Base-by-base conservation (phyloP, 2,797 vertebrate species). In the Babyrousa celebensis region DNA sequence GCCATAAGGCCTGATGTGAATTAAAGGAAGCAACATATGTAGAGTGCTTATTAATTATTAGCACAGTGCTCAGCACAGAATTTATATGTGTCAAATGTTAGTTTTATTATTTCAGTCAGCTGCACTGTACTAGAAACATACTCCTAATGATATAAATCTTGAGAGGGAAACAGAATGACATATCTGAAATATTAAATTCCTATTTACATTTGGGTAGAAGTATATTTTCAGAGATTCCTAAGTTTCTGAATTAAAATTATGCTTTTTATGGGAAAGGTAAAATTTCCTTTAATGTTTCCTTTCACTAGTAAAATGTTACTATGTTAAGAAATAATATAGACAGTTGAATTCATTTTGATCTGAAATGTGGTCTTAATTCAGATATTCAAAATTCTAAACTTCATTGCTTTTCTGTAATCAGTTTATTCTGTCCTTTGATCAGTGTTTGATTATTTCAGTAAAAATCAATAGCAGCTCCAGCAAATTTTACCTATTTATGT, bases 331-430 rank as follows among this genome's bases (percentile, higher is more conserved):
- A 43, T 71, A 77, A 75, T 48, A 65, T 32, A 3, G 75, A 58
- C 36, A 95, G 48, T 52, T 85, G 27, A 36, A 48, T 70, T 78
- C n/a, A 93, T 56, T 91, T 75, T n/a, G 11, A 32, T 72, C 6
- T 83, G n/a, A 84, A 91, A 87, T 84, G 29, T 79, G 10, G 12
- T 29, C 17, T n/a, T 88, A 84, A 67, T 89, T 85, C 27, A 96
- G 1, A 40, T 85, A 16, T 23, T 71, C 16, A 79, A 78, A 91
- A 85, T 23, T 72, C 14, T 87, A 62, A 84, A 91, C n/a, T 68
- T 96, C 63, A 40, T 88, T 14, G 25, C 52, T 78, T 87, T 83
- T 32, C 32, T 58, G 20, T 21, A 5, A 32, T 77, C 36, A 82
- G 11, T 70, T 74, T 78, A 56, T 82, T 87, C 20, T 94, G 6